Evolutionary conservation across 2,797 vertebrate genomes (phyloP), one percentile per base, ranked within the genome.

Genomic region (Synaphobranchus kaupii): DNA sequence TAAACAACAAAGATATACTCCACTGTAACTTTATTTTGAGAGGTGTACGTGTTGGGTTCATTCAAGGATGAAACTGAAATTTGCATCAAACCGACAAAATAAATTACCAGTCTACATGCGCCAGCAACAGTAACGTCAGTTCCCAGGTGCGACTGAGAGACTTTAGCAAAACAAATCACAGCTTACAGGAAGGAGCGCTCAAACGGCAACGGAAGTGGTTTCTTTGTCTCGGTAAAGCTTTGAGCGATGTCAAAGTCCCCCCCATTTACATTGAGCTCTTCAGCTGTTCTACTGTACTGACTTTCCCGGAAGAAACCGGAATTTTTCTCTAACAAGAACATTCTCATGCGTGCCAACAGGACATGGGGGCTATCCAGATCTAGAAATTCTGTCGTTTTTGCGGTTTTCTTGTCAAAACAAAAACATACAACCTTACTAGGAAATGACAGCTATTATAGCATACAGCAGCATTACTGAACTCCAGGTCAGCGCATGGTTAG

Each of bases 181-280:
- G 89, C 88, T 87, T 63, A 76, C 87, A 87, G 87, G 89, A 90
- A 91, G 31, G 68, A 87, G 50, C 89, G n/a, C 39, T 84, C 4
- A 4, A 83, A 34, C n/a, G n/a, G n/a, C n/a, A n/a, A n/a, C 93
- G 94, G 94, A 95, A 95, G 94, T 92, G 93, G 93, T 93, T 15
- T 89, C 60, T 15, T 28, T 44, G 83, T 47, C 81, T 92, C 63
- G 3, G 0, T 52, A 39, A n/a, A 56, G n/a, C 13, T 39, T 73
- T 56, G 80, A 84, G 81, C 63, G 4, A 17, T 9, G n/a, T 28
- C 50, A 50, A 56, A 34, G 34, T 91, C n/a, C n/a, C 31, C 83
- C 7, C 58, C 3, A 54, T 83, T 71, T 50, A 68, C 89, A 90
- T 39, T 39, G 81, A 48, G 9, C 4, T 81, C 22, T n/a, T 3